A percentile compares a stretch with the other conserved stretches of the same genome.
Conservation (phyloP, 2,888 invertebrate species). For the Cheiracanthium punctorium region DNA sequence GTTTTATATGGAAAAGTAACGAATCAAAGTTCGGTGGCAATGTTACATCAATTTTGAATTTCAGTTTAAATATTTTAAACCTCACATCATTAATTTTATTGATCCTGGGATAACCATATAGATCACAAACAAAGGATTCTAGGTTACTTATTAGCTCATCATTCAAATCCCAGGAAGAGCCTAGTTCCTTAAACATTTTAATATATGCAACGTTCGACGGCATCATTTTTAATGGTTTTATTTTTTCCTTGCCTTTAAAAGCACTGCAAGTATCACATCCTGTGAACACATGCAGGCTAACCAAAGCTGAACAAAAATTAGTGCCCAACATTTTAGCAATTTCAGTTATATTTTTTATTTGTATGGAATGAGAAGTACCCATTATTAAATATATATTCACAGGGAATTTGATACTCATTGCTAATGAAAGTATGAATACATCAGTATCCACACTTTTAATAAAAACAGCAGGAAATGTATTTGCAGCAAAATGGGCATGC, state of each 20-base stretch:
- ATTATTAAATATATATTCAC: neutral
- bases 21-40: too few relatives aligned
- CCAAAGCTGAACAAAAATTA: neutral
- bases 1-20: neutral
- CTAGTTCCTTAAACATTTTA: neutral
- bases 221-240: neutral
- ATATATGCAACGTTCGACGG: too few relatives aligned
- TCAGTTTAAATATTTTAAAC: too few relatives aligned
- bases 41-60: too few relatives aligned
- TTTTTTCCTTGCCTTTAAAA: neutral
- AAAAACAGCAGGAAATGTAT: neutral
- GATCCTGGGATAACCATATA: neutral
- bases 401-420: neutral
- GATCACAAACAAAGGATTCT: neutral
- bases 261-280: neutral
- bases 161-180: neutral
- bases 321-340: too few relatives aligned
- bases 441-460: too few relatives aligned
- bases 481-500: neutral
- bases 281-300: neutral
- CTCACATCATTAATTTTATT: neutral
- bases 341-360: too few relatives aligned
- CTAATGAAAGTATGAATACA: too few relatives aligned
- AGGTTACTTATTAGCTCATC: neutral
- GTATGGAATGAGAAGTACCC: neutral